Percentiles rank a stretch among this genome's conserved stretches.
These are phyloP conservation scores for Halcyon badia DNA, from an alignment of 2,797 vertebrate species.

Conservation along the genomic window DNA sequence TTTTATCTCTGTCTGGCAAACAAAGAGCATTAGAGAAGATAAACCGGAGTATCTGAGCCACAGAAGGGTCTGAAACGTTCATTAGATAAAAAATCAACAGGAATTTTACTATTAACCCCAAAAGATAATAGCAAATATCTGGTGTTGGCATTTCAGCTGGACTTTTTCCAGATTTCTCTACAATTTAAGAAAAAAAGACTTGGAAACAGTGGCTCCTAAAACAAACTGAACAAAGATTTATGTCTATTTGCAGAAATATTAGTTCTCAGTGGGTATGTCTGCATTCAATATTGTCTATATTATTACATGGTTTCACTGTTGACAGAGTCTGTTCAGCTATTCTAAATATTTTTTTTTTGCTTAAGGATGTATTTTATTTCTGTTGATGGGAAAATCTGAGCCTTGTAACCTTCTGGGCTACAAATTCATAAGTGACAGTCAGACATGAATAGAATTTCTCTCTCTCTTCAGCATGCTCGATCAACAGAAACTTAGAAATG, in stretches of 20 bases:
- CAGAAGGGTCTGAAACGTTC: not conserved
- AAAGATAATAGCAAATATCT: not conserved
- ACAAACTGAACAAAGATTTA: conserved; percentile 1
- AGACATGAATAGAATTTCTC: not conserved
- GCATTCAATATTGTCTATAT: conserved; percentile 3
- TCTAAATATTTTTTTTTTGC: not conserved
- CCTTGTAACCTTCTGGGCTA: not conserved
- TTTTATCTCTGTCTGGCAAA: conserved; percentile 36
- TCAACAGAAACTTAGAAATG: not conserved
- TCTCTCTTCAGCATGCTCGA: not conserved
- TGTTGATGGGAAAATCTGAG: not conserved
- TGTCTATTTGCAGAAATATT: conserved; percentile 12
- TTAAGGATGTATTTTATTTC: not conserved
- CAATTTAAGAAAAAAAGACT: not conserved
- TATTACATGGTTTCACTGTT: not conserved
- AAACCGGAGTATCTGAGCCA: not conserved
- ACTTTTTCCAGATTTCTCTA: not conserved
- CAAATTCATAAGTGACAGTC: conserved; percentile 7
- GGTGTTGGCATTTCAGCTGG: not conserved
- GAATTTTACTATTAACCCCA: not conserved
- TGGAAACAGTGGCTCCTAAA: not conserved
- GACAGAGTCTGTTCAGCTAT: not conserved
- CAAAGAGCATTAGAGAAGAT: conserved; percentile 25
- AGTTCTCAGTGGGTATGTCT: not conserved
- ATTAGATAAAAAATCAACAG: not conserved